Evolutionary conservation across 2,797 vertebrate genomes (phyloP), one percentile per base, ranked within the genome.

Genomic region (Bovichtus variegatus): DNA sequence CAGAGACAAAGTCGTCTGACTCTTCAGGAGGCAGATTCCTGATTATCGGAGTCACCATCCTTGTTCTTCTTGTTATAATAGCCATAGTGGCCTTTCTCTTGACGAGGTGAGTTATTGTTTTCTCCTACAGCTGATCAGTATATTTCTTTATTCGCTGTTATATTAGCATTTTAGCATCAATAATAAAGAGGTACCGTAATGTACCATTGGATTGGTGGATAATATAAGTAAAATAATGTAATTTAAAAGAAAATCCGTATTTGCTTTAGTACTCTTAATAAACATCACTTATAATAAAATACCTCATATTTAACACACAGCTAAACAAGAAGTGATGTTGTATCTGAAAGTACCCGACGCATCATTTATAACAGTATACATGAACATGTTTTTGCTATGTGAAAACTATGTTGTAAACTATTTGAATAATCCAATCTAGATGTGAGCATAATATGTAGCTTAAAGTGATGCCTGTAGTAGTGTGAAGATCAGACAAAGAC

Each of bases 91-190:
- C 47, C 6, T 81, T 76, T 68, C 4, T 89, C 25, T 25, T 85
- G 0, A 51, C 2, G 41, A 88, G 87, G 93, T 93, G 50, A 84
- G 77, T 25, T 60, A 2, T 66, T 49, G 65, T 2, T 15, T 68
- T 66, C 2, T 75, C 18, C 40, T 47, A 38, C 5, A 27, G 38
- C 7, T 15, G 36, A 27, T 59, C 15, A 23, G 9, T 3, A 21
- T 34, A 25, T 38, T 27, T 38, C 3, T 78, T 18, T 23, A 43
- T 23, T 50, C 43, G 7, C 1, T 49, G 11, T 61, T 55, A 9
- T 51, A n/a, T 60, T 21, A 51, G 18, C 5, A 36, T 68, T 73
- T 60, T 0, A 31, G 36, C 19, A 57, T 47, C 10, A 50, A 19
- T 1, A 29, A 31, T 54, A 50, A 3, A 47, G 18, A 19, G 16